Base-by-base conservation (phyloP, 1,140 invertebrate genomes). In the Berghia stephanieae region DNA sequence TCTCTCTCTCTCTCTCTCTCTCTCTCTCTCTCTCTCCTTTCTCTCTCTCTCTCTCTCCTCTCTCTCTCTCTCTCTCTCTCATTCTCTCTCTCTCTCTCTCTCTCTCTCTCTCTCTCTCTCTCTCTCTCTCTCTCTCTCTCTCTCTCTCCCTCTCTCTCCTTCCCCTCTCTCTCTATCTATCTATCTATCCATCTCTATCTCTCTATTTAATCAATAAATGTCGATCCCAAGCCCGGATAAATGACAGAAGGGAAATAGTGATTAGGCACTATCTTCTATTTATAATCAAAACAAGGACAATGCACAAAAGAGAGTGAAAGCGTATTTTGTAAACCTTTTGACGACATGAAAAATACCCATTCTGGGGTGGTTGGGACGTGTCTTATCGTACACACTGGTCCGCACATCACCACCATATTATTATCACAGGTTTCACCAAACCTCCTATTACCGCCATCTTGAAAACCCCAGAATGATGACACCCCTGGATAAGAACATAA, bases 141-240 rank as follows among this genome's bases (percentile, higher is more conserved):
- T 67, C 13, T 67, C 63, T 36, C 31, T 36, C 6, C 40, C 31
- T 34, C 31, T 34, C 36, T 8, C 63, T 5, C 40, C 5, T 34
- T n/a, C 21, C 63, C n/a, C 40, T 36, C 13, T 34, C 24, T 67
- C 24, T 67, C 36, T 67, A 18, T 38, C 40, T 34, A 13, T n/a
- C 71, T 73, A n/a, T 52, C 24, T 57, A 44, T 73, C 71, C 3
- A 24, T 49, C 52, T 75, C 31, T 38, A 0, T 40, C 52, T 60
- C 34, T 0, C 31, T 63, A 31, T 75, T 21, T 63, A 27, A 68
- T 31, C 10, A 36, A 40, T 68, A 40, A 16, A 38, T 16, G 16
- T 63, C 13, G 10, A 16, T 16, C 8, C 27, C 13, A 10, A 16
- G 27, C 8, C 27, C 13, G 16, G 13, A 31, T 13, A 10, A 63